These are phyloP conservation scores for Ophion ventricosus DNA, from an alignment of 2,888 invertebrate genomes.

Conservation along the genomic window DNA sequence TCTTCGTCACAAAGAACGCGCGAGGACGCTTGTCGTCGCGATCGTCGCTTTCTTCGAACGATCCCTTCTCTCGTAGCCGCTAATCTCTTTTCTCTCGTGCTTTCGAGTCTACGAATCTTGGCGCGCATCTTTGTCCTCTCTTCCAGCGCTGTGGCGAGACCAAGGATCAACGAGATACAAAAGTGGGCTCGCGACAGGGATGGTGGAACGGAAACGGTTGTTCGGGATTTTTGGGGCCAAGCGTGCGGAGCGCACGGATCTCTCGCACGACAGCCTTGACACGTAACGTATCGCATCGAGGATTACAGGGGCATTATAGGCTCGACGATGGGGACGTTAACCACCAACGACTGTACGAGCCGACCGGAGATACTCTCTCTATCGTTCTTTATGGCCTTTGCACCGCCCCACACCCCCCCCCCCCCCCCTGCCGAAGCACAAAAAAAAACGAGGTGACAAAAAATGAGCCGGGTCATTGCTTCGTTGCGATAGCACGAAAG, in stretches of 20 bases:
- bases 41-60: slow-evolving; percentile 41
- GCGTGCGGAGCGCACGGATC: background rate
- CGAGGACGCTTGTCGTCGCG: slow-evolving; percentile 36
- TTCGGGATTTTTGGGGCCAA: background rate
- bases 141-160: background rate
- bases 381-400: background rate
- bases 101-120: slow-evolving; percentile 18
- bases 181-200: background rate
- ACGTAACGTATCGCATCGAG: slow-evolving; percentile 13
- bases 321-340: slow-evolving; percentile 53
- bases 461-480: too few species aligned
- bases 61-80: slow-evolving; percentile 21
- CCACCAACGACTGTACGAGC: slow-evolving; percentile 15
- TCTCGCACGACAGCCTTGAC: background rate
- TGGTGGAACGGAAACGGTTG: background rate
- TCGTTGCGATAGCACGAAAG: too few species aligned
- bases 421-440: too few species aligned
- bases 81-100: slow-evolving; percentile 25
- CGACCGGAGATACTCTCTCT: slow-evolving; percentile 11
- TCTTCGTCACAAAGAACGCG: slow-evolving; percentile 58
- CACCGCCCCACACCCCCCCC: too few species aligned
- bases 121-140: slow-evolving; percentile 21
- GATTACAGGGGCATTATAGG: slow-evolving; percentile 36
- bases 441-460: too few species aligned
- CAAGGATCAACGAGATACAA: slow-evolving; percentile 28